Base-by-base conservation (phyloP, 2,113 vertebrate genomes). In the Saccopteryx bilineata region DNA sequence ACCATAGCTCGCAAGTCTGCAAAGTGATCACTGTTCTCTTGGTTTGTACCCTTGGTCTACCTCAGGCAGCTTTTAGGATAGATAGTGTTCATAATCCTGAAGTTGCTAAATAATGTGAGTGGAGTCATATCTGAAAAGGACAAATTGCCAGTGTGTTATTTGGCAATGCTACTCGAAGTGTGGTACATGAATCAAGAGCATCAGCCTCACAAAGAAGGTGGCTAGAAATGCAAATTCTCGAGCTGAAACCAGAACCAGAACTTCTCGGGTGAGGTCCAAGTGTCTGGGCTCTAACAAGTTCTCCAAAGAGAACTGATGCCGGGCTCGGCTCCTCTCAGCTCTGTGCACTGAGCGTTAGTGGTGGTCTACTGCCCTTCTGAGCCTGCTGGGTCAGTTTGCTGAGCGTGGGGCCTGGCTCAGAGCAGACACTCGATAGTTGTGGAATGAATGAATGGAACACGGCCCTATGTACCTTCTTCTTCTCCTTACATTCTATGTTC, bases 121-220 rank as follows among this genome's bases (percentile, higher is more conserved):
- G 23, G 82, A 82, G 52, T 48, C 63, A 19, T 12, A 28, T 48
- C 76, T 19, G 63, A 90, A 31, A 54, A 88, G 19, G 19, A 60
- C 31, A 68, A 19, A 46, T 65, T 52, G 11, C 63, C 61, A n/a
- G 39, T 3, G 11, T 60, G n/a, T 50, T 11, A 31, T 60, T 48
- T n/a, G 7, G 31, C 85, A 63, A 12, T 82, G 33, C 50, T 65
- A 12, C n/a, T 72, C 83, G 31, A 31, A 69, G 56, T 18, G 9
- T 19, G 13, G 5, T 81, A 26, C 0, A 0, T 3, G 21, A 19
- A 21, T 9, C 15, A 28, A 14, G 0, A n/a, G 48, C 26, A 11
- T 69, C 60, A 19, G 48, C 48, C 3, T 78, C 50, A n/a, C 14
- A 10, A 13, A 13, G 48, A 46, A 79, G 13, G 14, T 68, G 11